phyloP scores from a whole-genome alignment of 2,113 vertebrate species.

The Tragulus kanchil region DNA sequence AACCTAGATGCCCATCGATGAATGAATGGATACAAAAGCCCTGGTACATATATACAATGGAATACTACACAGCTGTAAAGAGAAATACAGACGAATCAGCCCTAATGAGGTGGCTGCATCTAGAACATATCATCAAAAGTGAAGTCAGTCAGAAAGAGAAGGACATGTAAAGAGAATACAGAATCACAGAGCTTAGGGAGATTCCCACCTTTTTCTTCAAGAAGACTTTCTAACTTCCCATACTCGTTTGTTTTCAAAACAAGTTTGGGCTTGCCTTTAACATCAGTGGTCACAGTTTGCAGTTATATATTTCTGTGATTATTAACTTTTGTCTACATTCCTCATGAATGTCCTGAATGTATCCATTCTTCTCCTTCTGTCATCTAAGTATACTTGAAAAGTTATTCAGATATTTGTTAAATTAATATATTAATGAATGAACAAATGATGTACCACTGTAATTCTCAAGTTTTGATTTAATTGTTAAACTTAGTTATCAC shows the following conservation, averaged over 20 bases:
- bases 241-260: too few relatives aligned
- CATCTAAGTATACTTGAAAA: not conserved
- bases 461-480: conserved; percentile 1
- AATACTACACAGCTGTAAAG: too few relatives aligned
- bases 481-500: not conserved
- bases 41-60: too few relatives aligned
- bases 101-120: too few relatives aligned
- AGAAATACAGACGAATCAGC: too few relatives aligned
- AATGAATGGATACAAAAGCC: too few relatives aligned
- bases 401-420: not conserved
- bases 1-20: too few relatives aligned
- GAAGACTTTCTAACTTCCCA: not conserved
- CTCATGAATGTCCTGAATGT: not conserved
- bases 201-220: too few relatives aligned
- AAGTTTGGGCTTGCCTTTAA: not conserved
- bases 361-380: not conserved
- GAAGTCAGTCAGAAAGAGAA: too few relatives aligned
- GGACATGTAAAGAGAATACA: too few relatives aligned
- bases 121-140: too few relatives aligned
- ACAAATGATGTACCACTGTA: not conserved
- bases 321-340: not conserved
- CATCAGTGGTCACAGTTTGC: not conserved
- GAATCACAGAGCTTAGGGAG: too few relatives aligned
- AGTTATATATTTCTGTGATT: not conserved
- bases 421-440: not conserved